Conservation (phyloP, 2,888 invertebrate genomes). For the Sceliomorpha sp. region DNA sequence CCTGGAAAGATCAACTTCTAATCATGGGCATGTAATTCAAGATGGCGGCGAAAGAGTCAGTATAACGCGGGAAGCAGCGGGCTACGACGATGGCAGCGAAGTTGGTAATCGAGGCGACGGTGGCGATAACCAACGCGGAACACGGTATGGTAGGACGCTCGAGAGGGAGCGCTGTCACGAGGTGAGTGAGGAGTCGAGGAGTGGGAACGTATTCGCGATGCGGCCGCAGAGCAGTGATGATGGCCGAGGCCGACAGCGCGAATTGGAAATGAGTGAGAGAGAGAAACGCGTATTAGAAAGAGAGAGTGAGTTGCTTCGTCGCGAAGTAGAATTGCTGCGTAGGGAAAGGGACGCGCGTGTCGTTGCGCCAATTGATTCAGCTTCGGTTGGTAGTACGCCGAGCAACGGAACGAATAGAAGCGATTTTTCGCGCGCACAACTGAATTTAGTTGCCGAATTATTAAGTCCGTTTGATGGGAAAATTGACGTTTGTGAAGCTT, state of each 20-base stretch:
- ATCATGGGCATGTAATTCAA: background rate
- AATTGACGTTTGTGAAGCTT: background rate
- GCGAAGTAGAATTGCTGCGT: background rate
- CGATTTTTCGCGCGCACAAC: background rate
- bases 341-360: constrained; percentile 3
- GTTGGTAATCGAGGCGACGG: background rate
- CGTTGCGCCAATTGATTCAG: background rate
- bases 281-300: background rate
- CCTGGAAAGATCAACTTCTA: background rate
- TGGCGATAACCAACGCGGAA: background rate
- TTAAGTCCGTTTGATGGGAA: background rate
- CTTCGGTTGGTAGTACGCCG: background rate
- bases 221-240: background rate
- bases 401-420: constrained; percentile 1
- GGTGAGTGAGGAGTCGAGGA: constrained; percentile 1
- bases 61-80: background rate
- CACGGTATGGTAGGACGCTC: background rate
- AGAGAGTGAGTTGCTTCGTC: background rate
- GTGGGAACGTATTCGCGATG: background rate
- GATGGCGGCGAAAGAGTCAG: background rate
- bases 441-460: constrained; percentile 4
- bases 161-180: constrained; percentile 1
- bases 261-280: background rate
- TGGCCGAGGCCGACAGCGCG: background rate
- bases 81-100: background rate